phyloP scores from a whole-genome alignment of 2,797 vertebrate genomes.

The Schizopygopsis pylzovi region DNA sequence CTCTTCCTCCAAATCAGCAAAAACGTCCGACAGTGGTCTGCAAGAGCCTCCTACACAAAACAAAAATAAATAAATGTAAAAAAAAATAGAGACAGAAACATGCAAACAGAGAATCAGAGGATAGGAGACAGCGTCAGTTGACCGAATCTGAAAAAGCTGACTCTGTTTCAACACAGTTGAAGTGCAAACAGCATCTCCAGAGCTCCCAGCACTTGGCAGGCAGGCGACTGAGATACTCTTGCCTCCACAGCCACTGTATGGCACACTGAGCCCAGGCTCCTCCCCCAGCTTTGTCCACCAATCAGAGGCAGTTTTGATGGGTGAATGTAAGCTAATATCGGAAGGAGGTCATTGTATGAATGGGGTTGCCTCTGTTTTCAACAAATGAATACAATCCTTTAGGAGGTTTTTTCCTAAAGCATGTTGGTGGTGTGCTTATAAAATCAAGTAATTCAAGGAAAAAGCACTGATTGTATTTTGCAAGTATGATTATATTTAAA shows the following conservation, averaged over 20 bases:
- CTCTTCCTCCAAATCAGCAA: slow-evolving; percentile 24
- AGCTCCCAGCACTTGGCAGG: slow-evolving; percentile 39
- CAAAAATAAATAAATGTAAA: neutral
- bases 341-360: slow-evolving; percentile 16
- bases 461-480: neutral
- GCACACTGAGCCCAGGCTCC: slow-evolving; percentile 50
- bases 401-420: neutral
- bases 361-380: neutral
- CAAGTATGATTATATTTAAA: neutral
- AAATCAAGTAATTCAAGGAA: neutral
- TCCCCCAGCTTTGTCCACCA: slow-evolving; percentile 51
- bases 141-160: slow-evolving; percentile 6
- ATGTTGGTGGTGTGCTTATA: neutral
- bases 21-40: neutral
- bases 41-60: neutral
- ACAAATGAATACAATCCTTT: neutral
- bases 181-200: neutral
- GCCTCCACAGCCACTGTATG: slow-evolving; percentile 24
- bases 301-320: slow-evolving; percentile 24
- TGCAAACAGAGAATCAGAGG: slow-evolving; percentile 1
- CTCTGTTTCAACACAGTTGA: neutral
- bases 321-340: slow-evolving; percentile 5
- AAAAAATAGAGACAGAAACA: neutral
- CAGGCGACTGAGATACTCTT: slow-evolving; percentile 28
- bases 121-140: neutral